phyloP scores from a whole-genome alignment of 2,888 invertebrate genomes.

The Caenorhabditis sp. region DNA sequence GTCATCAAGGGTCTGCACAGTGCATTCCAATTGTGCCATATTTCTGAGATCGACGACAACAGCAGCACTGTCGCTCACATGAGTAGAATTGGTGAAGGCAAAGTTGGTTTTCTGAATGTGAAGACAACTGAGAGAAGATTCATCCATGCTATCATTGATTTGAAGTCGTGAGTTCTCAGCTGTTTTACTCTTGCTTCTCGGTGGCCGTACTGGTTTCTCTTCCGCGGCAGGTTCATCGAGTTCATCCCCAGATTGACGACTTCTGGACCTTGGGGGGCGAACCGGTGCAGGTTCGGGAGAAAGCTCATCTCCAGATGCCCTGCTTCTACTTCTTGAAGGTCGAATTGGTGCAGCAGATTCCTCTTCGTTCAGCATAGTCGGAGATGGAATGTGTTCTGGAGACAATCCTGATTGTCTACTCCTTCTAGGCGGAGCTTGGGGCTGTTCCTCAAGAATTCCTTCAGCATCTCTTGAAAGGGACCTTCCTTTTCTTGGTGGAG shows the following conservation, averaged over 20 bases:
- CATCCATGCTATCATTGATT: slow-evolving; percentile 46
- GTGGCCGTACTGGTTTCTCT: slow-evolving; percentile 33
- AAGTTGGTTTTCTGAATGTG: slow-evolving; percentile 61
- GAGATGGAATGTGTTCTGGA: slow-evolving; percentile 54
- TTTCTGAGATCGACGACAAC: slow-evolving; percentile 58
- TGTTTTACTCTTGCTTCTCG: slow-evolving; percentile 51
- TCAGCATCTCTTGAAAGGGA: slow-evolving; percentile 47
- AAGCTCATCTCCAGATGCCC: slow-evolving; percentile 32
- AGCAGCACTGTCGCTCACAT: slow-evolving; percentile 28
- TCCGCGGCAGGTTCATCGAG: slow-evolving; percentile 8
- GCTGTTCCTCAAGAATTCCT: slow-evolving; percentile 17
- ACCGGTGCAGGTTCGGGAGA: slow-evolving; percentile 45
- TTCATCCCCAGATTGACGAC: slow-evolving; percentile 4
- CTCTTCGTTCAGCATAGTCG: slow-evolving; percentile 31
- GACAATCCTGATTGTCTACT: slow-evolving; percentile 13
- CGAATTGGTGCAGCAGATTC: slow-evolving; percentile 21
- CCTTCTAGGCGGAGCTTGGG: slow-evolving; percentile 30
- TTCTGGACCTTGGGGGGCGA: slow-evolving; percentile 29
- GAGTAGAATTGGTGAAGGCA: slow-evolving; percentile 44
- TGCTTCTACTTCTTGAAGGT: slow-evolving; percentile 45
- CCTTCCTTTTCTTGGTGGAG: slow-evolving; percentile 54
- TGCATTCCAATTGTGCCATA: slow-evolving; percentile 36
- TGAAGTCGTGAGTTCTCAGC: slow-evolving; percentile 14
- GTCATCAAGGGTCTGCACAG: slow-evolving; percentile 72
- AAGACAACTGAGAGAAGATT: slow-evolving; percentile 54